These are phyloP conservation scores for Macroramphosus scolopax DNA, from an alignment of 2,797 vertebrate genomes.

Conservation along the genomic window DNA sequence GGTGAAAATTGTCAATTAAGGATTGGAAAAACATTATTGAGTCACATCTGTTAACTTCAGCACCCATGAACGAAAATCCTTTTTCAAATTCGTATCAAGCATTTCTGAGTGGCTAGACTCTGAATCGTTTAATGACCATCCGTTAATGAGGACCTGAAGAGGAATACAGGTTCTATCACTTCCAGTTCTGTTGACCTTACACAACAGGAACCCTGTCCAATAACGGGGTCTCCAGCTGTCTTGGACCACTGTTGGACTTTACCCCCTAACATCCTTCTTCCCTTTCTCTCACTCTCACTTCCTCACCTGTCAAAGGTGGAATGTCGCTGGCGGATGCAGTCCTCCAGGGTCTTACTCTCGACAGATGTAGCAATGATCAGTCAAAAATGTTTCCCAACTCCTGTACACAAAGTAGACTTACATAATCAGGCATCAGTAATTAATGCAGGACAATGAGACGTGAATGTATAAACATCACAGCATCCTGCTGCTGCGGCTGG, in stretches of 20 bases:
- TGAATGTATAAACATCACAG: conserved; percentile 2
- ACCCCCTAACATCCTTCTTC: conserved; percentile 71
- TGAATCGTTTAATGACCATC: conserved; percentile 2
- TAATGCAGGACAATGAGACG: conserved; percentile 12
- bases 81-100: too few relatives aligned
- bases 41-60: too few relatives aligned
- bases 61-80: too few relatives aligned
- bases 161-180: conserved; percentile 34
- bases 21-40: too few relatives aligned
- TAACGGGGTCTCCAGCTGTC: conserved; percentile 72
- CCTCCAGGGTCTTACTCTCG: conserved; percentile 59
- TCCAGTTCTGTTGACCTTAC: conserved; percentile 54
- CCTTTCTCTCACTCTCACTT: conserved; percentile 78
- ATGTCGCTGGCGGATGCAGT: conserved; percentile 72
- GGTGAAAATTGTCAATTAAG: too few relatives aligned
- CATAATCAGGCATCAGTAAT: conserved; percentile 28
- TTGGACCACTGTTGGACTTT: conserved; percentile 52
- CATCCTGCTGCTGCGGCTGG: background rate
- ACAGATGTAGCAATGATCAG: conserved; percentile 71
- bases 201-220: conserved; percentile 65
- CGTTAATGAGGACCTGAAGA: conserved; percentile 18
- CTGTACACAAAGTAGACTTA: conserved; percentile 34
- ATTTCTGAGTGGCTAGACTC: too few relatives aligned
- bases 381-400: conserved; percentile 59
- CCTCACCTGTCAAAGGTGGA: conserved; percentile 81